Base-by-base conservation (phyloP, 2,888 invertebrate genomes). In the Drosophila paramelanica region DNA sequence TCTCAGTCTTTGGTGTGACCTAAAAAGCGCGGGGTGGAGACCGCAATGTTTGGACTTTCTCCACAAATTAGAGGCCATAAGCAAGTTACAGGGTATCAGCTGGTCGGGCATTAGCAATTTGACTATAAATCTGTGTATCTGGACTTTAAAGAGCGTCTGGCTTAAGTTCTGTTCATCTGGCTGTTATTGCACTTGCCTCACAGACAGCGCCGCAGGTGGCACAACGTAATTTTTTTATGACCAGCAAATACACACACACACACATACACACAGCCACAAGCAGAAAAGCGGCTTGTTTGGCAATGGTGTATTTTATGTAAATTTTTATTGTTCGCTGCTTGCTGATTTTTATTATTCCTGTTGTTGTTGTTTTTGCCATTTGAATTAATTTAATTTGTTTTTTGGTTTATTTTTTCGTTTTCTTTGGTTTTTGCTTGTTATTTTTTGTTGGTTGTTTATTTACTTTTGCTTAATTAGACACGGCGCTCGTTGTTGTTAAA, bases 351-450 rank as follows among this genome's bases (percentile, higher is more conserved):
- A 64, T 69, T 84, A 81, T 72, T 62, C 43, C 67, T 72, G 66
- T 49, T 38, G 20, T 53, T 61, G 47, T 50, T 66, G 65, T 55
- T 65, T 41, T 60, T 76, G 64, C 69, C 73, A 85, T 78, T 88
- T 80, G 88, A 85, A 88, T 85, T 82, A 85, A 84, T 82, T 88
- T 85, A 68, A 73, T 83, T 86, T 81, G 67, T 75, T 81, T 85
- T 77, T 66, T 42, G 20, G 20, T 14, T 23, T 42, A 55, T 77
- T 71, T 55, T 47, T 46, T 46, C n/a, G 17, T n/a, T 20, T 13
- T 39, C 41, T 38, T 49, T 42, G 47, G n/a, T 20, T 53, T 42
- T 23, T 27, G 31, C 52, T 62, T 55, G 13, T 27, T 51, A 36
- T 53, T 64, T 65, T 33, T 46, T 33, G 43, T 49, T 31, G 43